phyloP scores from a whole-genome alignment of 2,888 invertebrate species.

The Ceriagrion tenellum region DNA sequence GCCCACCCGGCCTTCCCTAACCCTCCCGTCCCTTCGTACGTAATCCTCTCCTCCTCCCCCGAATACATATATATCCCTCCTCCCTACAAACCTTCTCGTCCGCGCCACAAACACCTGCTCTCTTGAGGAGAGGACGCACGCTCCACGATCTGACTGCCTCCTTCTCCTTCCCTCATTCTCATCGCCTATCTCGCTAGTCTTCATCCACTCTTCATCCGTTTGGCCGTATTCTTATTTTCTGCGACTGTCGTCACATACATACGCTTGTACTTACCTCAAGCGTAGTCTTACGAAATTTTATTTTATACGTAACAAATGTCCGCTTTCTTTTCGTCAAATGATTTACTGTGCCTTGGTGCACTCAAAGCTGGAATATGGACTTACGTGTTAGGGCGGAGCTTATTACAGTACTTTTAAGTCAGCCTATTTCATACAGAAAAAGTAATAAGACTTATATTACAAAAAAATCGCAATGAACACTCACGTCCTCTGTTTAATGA shows the following conservation, averaged over 20 bases:
- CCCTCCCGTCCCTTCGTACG: not conserved
- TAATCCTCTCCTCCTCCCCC: not conserved
- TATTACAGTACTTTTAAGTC: too few species aligned
- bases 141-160: not conserved
- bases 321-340: too few species aligned
- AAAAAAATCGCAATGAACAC: too few species aligned
- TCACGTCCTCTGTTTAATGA: too few species aligned
- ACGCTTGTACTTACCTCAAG: too few species aligned
- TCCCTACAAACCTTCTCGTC: not conserved
- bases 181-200: not conserved
- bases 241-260: not conserved
- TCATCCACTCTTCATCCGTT: slow-evolving; percentile 3
- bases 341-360: too few species aligned
- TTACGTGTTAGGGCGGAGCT: too few species aligned
- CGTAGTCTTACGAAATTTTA: too few species aligned
- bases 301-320: too few species aligned
- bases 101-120: not conserved
- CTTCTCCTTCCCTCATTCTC: not conserved
- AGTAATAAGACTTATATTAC: too few species aligned
- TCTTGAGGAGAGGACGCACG: not conserved
- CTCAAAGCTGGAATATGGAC: too few species aligned
- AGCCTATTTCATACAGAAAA: too few species aligned
- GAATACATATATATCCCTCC: not conserved
- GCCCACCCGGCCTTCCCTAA: not conserved
- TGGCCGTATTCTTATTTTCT: not conserved